A percentile compares a stretch with the other conserved stretches of the same genome.
These are phyloP conservation scores for Onthophagus sagittarius DNA, from an alignment of 2,888 invertebrate genomes.

Conservation along the genomic window DNA sequence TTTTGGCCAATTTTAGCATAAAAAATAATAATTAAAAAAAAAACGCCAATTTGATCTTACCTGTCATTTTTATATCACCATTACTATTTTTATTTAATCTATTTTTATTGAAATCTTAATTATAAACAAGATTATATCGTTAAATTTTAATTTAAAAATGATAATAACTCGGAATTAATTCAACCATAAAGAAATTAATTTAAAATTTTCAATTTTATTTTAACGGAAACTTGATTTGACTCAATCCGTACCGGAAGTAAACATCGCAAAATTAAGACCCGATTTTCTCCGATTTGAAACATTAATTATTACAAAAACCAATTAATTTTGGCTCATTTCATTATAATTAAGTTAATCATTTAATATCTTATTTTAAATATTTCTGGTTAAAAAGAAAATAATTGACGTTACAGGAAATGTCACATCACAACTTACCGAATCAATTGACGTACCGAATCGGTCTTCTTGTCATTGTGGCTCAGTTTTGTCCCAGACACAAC, in stretches of 20 bases:
- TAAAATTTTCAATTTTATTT: slow-evolving; percentile 14
- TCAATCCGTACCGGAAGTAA: slow-evolving; percentile 17
- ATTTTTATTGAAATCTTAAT: background rate
- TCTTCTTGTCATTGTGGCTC: slow-evolving; percentile 16
- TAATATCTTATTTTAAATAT: background rate
- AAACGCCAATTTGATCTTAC: no score
- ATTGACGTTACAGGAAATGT: slow-evolving; percentile 33
- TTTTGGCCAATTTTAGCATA: no score
- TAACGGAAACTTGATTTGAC: slow-evolving; percentile 15
- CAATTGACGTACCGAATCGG: slow-evolving; percentile 32
- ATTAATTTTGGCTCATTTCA: no score
- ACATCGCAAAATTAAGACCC: background rate
- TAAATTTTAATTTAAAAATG: no score
- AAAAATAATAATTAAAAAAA: no score
- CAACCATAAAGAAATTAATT: no score
- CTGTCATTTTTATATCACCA: no score
- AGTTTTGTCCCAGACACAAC: slow-evolving; percentile 3
- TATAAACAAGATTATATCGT: no score
- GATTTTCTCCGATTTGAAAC: no score
- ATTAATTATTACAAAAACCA: no score
- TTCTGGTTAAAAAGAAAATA: background rate
- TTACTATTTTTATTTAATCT: no score
- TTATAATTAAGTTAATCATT: background rate
- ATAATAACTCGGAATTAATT: no score
- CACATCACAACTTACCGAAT: slow-evolving; percentile 39